Evolutionary conservation across 1,140 invertebrate genomes (phyloP).

Genomic region (Drosophila elegans): DNA sequence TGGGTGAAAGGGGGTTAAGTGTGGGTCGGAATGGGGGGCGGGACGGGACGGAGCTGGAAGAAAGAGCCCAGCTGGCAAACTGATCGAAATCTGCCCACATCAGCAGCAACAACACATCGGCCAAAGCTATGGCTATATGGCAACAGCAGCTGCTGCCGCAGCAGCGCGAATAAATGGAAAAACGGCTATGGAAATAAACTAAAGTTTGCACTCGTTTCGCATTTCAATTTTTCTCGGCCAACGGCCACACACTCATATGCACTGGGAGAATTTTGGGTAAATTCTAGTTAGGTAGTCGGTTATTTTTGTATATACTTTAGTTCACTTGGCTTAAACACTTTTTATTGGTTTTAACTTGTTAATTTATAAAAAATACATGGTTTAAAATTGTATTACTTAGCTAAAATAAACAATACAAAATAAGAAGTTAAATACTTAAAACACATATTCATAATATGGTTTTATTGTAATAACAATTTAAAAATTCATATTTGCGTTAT

Average conservation of each 20-base stretch:
- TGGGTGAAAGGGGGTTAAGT: constrained; percentile 41
- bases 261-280: constrained; percentile 5
- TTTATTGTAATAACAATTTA: too few species aligned
- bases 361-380: too few species aligned
- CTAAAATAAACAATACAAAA: too few species aligned
- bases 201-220: constrained; percentile 76
- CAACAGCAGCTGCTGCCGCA: constrained; percentile 43
- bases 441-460: too few species aligned
- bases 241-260: constrained; percentile 34
- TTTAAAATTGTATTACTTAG: too few species aligned
- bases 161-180: constrained; percentile 72
- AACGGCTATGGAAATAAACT: constrained; percentile 78
- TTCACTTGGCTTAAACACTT: too few species aligned
- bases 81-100: constrained; percentile 72
- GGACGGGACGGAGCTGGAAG: not conserved
- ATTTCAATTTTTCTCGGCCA: constrained; percentile 62
- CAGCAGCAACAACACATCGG: constrained; percentile 38
- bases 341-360: too few species aligned
- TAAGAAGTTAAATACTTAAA: too few species aligned
- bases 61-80: constrained; percentile 39
- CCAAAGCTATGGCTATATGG: constrained; percentile 7
- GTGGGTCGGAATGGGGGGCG: constrained; percentile 3
- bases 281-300: too few species aligned
- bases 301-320: too few species aligned
- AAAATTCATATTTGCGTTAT: too few species aligned